Percentiles rank a stretch among this genome's conserved stretches.
Evolutionary conservation across 2,888 invertebrate species (phyloP).

Genomic region (Rhamphomyia laevipes): DNA sequence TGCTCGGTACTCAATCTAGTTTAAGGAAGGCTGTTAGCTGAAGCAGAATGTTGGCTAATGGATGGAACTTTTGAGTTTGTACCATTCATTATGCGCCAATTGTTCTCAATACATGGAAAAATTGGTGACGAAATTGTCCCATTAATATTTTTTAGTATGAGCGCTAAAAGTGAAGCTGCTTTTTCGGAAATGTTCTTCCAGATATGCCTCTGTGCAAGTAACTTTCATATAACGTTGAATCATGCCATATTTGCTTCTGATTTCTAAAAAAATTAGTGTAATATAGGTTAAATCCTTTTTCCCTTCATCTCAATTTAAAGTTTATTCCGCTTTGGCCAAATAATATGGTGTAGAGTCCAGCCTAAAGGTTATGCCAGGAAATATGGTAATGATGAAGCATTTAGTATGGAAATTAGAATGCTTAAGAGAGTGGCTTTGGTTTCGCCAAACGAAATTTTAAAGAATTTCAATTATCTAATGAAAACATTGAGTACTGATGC

Average conservation of each 20-base stretch:
- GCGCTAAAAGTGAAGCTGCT: constrained; percentile 1
- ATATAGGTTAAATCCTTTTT: neutral
- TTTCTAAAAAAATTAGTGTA: neutral
- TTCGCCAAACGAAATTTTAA: no score
- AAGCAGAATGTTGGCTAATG: constrained; percentile 4
- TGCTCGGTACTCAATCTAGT: no score
- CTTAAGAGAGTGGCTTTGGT: neutral
- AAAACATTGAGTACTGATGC: no score
- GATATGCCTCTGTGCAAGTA: neutral
- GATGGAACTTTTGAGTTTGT: constrained; percentile 8
- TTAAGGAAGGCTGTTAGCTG: neutral
- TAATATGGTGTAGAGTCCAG: neutral
- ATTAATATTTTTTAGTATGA: constrained; percentile 4
- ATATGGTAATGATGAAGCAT: neutral
- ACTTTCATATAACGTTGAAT: constrained; percentile 1
- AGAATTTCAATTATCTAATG: no score
- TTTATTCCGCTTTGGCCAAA: constrained; percentile 4
- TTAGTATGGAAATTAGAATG: neutral
- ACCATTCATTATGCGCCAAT: constrained; percentile 4
- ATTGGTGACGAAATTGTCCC: constrained; percentile 2
- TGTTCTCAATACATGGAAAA: constrained; percentile 6
- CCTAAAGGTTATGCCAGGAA: neutral
- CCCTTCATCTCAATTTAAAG: constrained; percentile 2
- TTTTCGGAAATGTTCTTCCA: constrained; percentile 2
- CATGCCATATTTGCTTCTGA: neutral